A percentile compares a stretch with the other conserved stretches of the same genome.
Evolutionary conservation across 2,113 vertebrate species (phyloP).

Genomic region (Antechinus flavipes): DNA sequence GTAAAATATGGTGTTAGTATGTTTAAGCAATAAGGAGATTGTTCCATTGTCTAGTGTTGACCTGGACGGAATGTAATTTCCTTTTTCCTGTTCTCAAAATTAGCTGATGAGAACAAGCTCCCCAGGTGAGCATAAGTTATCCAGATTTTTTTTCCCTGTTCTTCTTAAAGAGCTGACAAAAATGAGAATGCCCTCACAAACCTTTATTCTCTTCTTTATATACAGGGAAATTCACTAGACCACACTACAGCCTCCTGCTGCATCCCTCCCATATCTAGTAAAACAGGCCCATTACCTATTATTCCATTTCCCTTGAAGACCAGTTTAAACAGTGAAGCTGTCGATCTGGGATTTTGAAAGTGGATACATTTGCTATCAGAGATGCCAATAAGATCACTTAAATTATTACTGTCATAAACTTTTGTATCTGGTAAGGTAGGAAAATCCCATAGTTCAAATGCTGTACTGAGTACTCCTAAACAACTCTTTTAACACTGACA

Average conservation of each 20-base stretch:
- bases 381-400: not conserved
- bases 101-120: constrained; percentile 79
- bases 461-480: not conserved
- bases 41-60: constrained; percentile 75
- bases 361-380: not conserved
- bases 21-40: constrained; percentile 83
- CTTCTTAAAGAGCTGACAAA: constrained; percentile 44
- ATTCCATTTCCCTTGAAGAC: constrained; percentile 6
- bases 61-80: constrained; percentile 83
- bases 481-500: not conserved
- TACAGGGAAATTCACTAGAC: not conserved
- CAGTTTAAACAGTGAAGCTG: not conserved
- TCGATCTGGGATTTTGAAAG: not conserved
- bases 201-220: constrained; percentile 45
- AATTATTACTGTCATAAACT: not conserved
- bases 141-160: constrained; percentile 51
- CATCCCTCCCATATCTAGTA: not conserved
- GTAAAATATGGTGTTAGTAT: constrained; percentile 59
- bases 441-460: not conserved
- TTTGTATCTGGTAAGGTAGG: not conserved
- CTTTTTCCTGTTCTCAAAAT: constrained; percentile 86
- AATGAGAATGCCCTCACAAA: constrained; percentile 47
- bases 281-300: constrained; percentile 1
- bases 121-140: constrained; percentile 77
- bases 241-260: not conserved